Conservation (phyloP, 2,888 invertebrate species). For the Ennomos quercinarius region DNA sequence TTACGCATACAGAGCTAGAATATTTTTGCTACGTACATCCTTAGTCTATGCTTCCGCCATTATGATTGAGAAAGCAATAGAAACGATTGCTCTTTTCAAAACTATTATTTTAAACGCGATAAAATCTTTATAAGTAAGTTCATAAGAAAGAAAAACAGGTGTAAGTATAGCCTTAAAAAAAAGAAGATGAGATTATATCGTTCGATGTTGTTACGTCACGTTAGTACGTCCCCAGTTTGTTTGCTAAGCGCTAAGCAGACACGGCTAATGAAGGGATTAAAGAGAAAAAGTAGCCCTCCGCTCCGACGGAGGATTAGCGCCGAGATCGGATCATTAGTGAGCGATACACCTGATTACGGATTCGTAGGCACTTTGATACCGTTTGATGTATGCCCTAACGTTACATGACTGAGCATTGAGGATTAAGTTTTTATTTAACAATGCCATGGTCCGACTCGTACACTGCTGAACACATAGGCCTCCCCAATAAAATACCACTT, state of each 20-base stretch:
- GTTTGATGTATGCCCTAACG: slow-evolving; percentile 59
- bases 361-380: slow-evolving; percentile 58
- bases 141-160: too few species aligned
- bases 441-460: too few species aligned
- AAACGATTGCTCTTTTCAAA: too few species aligned
- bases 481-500: too few species aligned
- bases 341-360: slow-evolving; percentile 76
- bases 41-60: too few species aligned
- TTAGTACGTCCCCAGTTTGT: slow-evolving; percentile 44
- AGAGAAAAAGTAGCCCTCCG: slow-evolving; percentile 73
- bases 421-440: slow-evolving; percentile 2
- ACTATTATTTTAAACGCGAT: too few species aligned
- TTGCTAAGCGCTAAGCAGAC: slow-evolving; percentile 62
- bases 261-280: slow-evolving; percentile 77
- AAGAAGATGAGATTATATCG: slow-evolving; percentile 18
- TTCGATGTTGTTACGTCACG: slow-evolving; percentile 20
- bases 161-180: neutral
- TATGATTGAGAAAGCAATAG: too few species aligned
- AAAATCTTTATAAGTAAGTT: too few species aligned
- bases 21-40: too few species aligned
- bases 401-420: slow-evolving; percentile 51
- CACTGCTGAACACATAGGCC: too few species aligned
- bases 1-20: too few species aligned
- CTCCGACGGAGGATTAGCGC: slow-evolving; percentile 70
- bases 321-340: slow-evolving; percentile 76